Evolutionary conservation across 1,140 invertebrate species (phyloP).

Genomic region (Bactericera cockerelli): DNA sequence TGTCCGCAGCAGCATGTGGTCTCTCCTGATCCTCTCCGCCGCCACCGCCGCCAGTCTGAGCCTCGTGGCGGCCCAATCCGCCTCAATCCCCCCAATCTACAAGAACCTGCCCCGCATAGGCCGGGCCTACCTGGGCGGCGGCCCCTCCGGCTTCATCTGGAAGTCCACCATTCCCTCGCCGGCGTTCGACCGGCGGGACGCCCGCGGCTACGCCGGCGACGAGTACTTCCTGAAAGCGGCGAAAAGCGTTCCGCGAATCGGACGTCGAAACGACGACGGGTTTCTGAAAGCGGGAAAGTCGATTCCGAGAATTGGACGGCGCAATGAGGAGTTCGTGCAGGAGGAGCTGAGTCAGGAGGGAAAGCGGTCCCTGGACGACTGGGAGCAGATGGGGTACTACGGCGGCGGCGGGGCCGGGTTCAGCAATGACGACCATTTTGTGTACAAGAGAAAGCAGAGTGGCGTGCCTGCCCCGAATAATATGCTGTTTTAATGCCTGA

Average conservation of each 20-base stretch:
- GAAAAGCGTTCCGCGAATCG: slow-evolving; percentile 25
- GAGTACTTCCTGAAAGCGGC: slow-evolving; percentile 34
- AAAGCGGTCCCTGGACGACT: neutral
- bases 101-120: neutral
- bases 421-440: neutral
- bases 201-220: slow-evolving; percentile 13
- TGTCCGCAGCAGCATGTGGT: no score
- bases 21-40: no score
- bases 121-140: neutral
- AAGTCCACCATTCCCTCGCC: slow-evolving; percentile 4
- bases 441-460: neutral
- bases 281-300: slow-evolving; percentile 34
- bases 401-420: neutral
- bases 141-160: neutral
- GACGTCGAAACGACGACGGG: slow-evolving; percentile 24
- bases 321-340: slow-evolving; percentile 3
- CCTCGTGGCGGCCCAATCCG: no score
- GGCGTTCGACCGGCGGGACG: neutral
- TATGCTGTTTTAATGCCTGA: no score
- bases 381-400: neutral
- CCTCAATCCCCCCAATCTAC: no score
- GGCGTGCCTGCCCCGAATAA: neutral
- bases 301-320: slow-evolving; percentile 20
- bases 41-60: no score
- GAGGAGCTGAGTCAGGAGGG: neutral